Percentiles rank a stretch among this genome's conserved stretches.
These are phyloP conservation scores for Alcedo atthis DNA, from an alignment of 2,797 vertebrate species.

Conservation along the genomic window DNA sequence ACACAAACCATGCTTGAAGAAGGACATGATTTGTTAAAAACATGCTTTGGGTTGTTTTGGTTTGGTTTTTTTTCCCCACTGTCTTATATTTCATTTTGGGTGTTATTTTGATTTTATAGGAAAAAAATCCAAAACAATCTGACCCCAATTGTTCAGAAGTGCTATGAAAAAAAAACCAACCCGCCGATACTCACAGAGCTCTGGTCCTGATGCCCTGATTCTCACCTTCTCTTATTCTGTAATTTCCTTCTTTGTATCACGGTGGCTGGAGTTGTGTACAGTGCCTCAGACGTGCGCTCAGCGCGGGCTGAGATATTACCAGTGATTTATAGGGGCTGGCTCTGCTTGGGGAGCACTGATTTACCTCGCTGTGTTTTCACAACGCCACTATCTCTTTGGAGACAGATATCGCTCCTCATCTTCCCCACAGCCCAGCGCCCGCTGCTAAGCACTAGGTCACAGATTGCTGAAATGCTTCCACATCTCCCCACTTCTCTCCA, in stretches of 20 bases:
- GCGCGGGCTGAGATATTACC: constrained; percentile 49
- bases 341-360: constrained; percentile 41
- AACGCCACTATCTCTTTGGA: constrained; percentile 44
- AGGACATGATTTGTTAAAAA: neutral
- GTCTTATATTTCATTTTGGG: constrained; percentile 50
- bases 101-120: constrained; percentile 42
- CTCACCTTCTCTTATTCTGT: constrained; percentile 67
- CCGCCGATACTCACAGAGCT: constrained; percentile 28
- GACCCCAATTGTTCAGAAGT: constrained; percentile 61
- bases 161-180: neutral
- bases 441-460: constrained; percentile 24
- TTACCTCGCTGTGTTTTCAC: constrained; percentile 56
- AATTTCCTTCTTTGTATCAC: constrained; percentile 55
- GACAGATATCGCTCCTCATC: constrained; percentile 40
- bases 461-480: constrained; percentile 11
- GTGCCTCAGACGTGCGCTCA: constrained; percentile 53
- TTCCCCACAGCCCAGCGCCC: neutral
- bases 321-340: constrained; percentile 58
- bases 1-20: neutral
- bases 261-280: constrained; percentile 38
- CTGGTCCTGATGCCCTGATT: constrained; percentile 62
- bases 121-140: constrained; percentile 57
- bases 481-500: neutral
- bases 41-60: too few relatives aligned
- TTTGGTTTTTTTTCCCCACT: neutral